Conservation (phyloP, 1,140 invertebrate genomes). For the Aphelenchoides avenae region DNA sequence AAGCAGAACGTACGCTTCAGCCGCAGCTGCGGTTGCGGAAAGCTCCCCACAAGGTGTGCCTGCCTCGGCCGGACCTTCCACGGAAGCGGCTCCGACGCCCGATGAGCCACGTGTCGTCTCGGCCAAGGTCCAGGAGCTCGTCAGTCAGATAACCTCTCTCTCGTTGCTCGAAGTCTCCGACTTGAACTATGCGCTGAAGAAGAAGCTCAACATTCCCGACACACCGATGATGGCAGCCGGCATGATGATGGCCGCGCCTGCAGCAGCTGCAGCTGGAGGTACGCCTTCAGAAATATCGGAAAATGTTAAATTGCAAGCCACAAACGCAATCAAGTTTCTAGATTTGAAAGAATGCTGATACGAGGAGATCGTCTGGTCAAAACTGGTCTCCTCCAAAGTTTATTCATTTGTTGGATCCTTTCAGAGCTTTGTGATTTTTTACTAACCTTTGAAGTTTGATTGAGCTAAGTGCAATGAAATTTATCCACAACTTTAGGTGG, state of each 20-base stretch:
- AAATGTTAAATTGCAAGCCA: conserved; percentile 1
- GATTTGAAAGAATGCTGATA: no score
- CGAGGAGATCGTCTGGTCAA: background rate
- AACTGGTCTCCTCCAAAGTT: background rate
- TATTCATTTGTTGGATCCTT: no score
- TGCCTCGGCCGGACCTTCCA: conserved; percentile 15
- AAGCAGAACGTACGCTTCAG: no score
- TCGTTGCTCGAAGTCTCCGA: conserved; percentile 50
- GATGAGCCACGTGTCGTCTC: conserved; percentile 45
- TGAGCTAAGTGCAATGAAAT: no score
- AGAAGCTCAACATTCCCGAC: conserved; percentile 55
- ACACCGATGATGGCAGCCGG: conserved; percentile 48
- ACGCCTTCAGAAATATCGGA: conserved; percentile 4
- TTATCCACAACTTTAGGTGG: conserved; percentile 59
- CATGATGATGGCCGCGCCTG: conserved; percentile 45
- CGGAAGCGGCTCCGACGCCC: no score
- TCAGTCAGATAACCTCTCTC: conserved; percentile 55
- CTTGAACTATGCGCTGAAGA: conserved; percentile 56
- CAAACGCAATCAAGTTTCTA: background rate
- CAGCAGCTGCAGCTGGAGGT: conserved; percentile 26
- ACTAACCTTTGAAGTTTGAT: no score
- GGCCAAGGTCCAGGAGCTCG: conserved; percentile 37
- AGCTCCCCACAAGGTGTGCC: conserved; percentile 12
- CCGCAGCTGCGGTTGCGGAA: conserved; percentile 14
- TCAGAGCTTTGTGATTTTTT: conserved; percentile 20